Evolutionary conservation across 2,113 vertebrate species (phyloP).

Genomic region (Corythornis madagascariensis): DNA sequence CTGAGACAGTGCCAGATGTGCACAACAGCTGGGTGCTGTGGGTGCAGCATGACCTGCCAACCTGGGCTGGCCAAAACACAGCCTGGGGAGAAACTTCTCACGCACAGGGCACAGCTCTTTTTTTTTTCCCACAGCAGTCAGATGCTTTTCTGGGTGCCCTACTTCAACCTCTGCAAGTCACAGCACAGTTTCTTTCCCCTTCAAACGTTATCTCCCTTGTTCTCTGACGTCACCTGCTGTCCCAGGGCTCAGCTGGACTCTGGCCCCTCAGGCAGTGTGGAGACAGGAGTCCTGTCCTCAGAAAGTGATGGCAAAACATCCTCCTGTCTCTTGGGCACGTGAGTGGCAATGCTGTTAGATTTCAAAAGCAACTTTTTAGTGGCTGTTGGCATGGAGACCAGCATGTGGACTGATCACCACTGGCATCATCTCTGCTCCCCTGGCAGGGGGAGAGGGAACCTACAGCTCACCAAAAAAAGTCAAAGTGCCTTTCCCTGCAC

Average conservation of each 20-base stretch:
- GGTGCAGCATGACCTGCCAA: rapidly evolving
- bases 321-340: background rate
- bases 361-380: background rate
- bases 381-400: background rate
- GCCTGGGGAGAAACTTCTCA: background rate
- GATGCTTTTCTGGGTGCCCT: background rate
- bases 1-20: background rate
- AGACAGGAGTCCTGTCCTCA: background rate
- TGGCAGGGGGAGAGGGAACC: background rate
- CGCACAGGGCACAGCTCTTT: rapidly evolving
- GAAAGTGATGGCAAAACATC: background rate
- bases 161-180: background rate
- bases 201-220: rapidly evolving
- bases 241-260: background rate
- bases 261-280: too few relatives aligned
- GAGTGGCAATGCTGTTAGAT: background rate
- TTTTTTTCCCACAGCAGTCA: background rate
- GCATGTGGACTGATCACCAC: rapidly evolving
- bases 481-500: background rate
- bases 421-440: background rate
- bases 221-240: background rate
- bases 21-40: background rate
- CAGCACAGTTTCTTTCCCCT: background rate
- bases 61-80: background rate
- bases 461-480: too few relatives aligned